These are phyloP conservation scores for Ectropis grisescens DNA, from an alignment of 1,140 invertebrate species.

Conservation along the genomic window DNA sequence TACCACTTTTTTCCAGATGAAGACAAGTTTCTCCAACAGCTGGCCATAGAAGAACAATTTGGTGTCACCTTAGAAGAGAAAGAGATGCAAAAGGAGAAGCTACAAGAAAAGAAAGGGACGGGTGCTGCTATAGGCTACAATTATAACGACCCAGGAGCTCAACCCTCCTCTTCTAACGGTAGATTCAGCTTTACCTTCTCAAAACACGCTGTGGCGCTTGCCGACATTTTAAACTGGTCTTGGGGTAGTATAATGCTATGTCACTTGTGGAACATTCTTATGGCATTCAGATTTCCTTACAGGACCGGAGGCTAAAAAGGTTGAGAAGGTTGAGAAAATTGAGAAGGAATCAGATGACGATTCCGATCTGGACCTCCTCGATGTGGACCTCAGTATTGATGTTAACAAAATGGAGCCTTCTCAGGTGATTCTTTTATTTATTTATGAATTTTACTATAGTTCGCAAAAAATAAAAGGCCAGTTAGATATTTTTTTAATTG, in stretches of 20 bases:
- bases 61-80: conserved; percentile 84
- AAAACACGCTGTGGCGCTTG: conserved; percentile 22
- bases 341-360: conserved; percentile 87
- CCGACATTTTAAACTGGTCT: conserved; percentile 24
- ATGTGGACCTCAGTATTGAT: conserved; percentile 92
- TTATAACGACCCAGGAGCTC: conserved; percentile 82
- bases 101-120: conserved; percentile 74
- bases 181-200: conserved; percentile 59
- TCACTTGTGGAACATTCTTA: conserved; percentile 16
- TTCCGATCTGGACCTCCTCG: conserved; percentile 87
- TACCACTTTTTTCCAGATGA: conserved; percentile 70
- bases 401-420: conserved; percentile 88
- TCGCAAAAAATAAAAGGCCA: too few species aligned
- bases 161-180: conserved; percentile 57
- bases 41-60: conserved; percentile 96
- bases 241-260: conserved; percentile 18
- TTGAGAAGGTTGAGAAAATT: conserved; percentile 42
- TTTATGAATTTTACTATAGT: conserved; percentile 6
- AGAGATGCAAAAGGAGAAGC: conserved; percentile 84
- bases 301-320: conserved; percentile 67
- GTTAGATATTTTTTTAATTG: conserved; percentile 1
- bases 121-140: conserved; percentile 94
- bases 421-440: too few species aligned
- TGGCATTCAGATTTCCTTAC: conserved; percentile 57
- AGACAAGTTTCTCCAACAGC: conserved; percentile 95